Evolutionary conservation across 1,140 invertebrate genomes (phyloP).

Genomic region (Trichonephila inaurata): DNA sequence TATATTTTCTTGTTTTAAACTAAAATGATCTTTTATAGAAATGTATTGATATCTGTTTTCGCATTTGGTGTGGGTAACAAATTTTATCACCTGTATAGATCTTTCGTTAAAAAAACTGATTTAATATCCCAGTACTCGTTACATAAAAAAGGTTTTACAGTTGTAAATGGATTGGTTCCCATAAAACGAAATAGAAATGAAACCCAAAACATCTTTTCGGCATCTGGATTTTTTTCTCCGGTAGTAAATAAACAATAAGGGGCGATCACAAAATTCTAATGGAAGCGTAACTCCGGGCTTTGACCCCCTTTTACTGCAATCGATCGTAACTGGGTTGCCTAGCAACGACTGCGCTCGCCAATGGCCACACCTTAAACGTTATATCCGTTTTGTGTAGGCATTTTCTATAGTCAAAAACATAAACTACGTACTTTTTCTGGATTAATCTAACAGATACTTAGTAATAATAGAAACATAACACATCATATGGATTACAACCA

Average conservation of each 20-base stretch:
- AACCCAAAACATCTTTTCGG: neutral
- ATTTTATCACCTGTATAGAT: too few relatives aligned
- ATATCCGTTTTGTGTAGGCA: conserved; percentile 16
- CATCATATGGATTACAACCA: neutral
- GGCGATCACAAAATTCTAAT: neutral
- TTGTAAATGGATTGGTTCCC: too few relatives aligned
- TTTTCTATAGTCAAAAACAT: conserved; percentile 1
- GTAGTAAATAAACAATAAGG: conserved; percentile 53
- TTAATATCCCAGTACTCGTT: too few relatives aligned
- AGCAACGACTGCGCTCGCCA: conserved; percentile 33
- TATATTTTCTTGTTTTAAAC: too few relatives aligned
- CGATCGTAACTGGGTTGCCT: conserved; percentile 1
- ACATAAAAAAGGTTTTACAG: too few relatives aligned
- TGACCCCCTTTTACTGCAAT: neutral
- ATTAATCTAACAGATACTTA: neutral
- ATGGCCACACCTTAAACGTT: conserved; percentile 11
- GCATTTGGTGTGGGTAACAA: too few relatives aligned
- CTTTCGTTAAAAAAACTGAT: too few relatives aligned
- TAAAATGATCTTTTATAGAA: too few relatives aligned
- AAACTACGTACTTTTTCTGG: neutral
- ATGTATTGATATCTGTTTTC: too few relatives aligned
- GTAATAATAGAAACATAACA: neutral
- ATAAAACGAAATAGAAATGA: too few relatives aligned
- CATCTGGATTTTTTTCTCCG: neutral
- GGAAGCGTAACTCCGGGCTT: neutral